A percentile compares a stretch with the other conserved stretches of the same genome.
These are phyloP conservation scores for Periparus ater DNA, from an alignment of 2,797 vertebrate species.

Conservation along the genomic window DNA sequence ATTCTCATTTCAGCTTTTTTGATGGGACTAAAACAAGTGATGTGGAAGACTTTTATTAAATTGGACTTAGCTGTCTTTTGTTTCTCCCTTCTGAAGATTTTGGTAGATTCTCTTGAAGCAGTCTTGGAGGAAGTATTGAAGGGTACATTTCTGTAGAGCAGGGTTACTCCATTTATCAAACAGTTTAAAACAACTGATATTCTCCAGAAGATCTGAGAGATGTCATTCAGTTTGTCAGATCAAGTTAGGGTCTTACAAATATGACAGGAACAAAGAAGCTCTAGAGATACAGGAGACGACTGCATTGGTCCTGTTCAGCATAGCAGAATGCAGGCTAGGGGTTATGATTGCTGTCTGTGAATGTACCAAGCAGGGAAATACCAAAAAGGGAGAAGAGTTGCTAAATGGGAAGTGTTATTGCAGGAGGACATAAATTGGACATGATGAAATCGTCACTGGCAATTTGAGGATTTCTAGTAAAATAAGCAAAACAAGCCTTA, in stretches of 20 bases:
- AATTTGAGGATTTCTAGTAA: background rate
- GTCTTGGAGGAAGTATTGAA: background rate
- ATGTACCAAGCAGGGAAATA: background rate
- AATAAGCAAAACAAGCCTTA: background rate
- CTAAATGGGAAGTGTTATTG: background rate
- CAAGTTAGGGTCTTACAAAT: background rate
- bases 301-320: background rate
- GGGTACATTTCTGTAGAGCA: fast-evolving
- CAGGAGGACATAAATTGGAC: background rate
- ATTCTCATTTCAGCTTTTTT: background rate
- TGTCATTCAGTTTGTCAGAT: background rate
- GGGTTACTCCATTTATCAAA: background rate
- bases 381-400: background rate
- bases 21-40: background rate
- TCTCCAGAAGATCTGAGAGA: background rate
- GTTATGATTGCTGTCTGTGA: background rate
- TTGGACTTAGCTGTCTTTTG: background rate
- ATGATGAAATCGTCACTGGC: background rate
- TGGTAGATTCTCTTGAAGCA: background rate
- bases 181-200: background rate
- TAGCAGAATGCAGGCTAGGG: background rate
- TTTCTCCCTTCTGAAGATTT: background rate
- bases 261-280: background rate
- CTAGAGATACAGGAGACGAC: background rate
- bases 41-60: background rate